These are phyloP conservation scores for Sanderia malayensis DNA, from an alignment of 30 jellyfish, hydroid and myxozoan species.

Conservation along the genomic window DNA sequence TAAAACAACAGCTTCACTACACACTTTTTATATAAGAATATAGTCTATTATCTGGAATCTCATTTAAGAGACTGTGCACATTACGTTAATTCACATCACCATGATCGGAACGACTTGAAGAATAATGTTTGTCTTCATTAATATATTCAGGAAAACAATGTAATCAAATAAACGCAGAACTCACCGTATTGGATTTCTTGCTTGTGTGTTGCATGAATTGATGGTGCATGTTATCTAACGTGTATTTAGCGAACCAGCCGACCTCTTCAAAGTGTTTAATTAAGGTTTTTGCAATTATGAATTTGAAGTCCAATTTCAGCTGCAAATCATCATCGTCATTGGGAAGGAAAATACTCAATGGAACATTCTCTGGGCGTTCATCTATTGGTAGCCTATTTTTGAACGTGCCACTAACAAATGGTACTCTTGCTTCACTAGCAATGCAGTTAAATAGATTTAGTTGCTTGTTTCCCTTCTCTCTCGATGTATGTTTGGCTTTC, in stretches of 20 bases:
- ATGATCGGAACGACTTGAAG: no score
- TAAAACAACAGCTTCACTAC: no score
- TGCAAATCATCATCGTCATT: background rate
- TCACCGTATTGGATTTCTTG: background rate
- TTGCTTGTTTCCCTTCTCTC: background rate
- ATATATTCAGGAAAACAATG: no score
- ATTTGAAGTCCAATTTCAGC: background rate
- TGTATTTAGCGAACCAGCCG: background rate
- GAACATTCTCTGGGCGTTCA: background rate
- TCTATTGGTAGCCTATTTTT: background rate
- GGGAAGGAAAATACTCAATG: background rate
- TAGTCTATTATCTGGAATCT: no score
- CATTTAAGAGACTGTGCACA: no score
- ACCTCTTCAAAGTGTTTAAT: background rate
- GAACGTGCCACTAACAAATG: background rate
- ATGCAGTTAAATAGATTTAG: constrained; percentile 6
- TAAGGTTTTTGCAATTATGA: background rate
- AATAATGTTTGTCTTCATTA: no score
- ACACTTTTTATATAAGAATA: no score
- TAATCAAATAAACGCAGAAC: background rate
- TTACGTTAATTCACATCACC: no score
- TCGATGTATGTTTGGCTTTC: background rate
- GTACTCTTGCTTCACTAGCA: background rate
- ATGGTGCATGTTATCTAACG: background rate
- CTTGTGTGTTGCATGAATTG: constrained; percentile 1